Conservation (phyloP, 2,888 invertebrate genomes). For the Coelogynopora nodosa region DNA sequence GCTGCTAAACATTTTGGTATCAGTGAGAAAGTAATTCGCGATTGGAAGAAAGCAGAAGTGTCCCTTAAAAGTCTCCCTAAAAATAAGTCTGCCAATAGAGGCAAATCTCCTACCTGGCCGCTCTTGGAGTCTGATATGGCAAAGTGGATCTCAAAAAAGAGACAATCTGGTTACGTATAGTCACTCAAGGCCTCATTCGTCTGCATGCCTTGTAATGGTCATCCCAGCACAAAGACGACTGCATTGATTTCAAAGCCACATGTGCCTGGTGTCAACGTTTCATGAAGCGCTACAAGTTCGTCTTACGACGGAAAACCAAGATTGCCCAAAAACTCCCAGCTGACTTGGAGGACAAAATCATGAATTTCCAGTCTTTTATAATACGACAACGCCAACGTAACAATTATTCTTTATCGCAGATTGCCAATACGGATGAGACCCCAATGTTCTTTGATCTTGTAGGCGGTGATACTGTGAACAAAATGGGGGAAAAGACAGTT, state of each 20-base stretch:
- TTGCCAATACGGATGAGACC: too few relatives aligned
- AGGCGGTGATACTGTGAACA: too few relatives aligned
- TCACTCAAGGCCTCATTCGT: neutral
- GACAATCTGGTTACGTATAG: neutral
- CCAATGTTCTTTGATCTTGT: too few relatives aligned
- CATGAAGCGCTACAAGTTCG: neutral
- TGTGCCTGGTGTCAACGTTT: neutral
- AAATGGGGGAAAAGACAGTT: neutral
- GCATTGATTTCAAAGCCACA: slow-evolving; percentile 18
- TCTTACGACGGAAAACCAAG: slow-evolving; percentile 15
- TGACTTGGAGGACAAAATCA: slow-evolving; percentile 18
- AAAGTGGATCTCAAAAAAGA: neutral
- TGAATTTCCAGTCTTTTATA: neutral
- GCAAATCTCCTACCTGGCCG: neutral
- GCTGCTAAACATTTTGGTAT: neutral
- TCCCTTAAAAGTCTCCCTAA: neutral
- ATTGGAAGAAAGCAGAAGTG: neutral
- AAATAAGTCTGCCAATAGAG: neutral
- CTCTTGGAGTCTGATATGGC: neutral
- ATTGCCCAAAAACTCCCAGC: slow-evolving; percentile 25
- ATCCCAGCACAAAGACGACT: neutral
- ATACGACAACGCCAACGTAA: too few relatives aligned
- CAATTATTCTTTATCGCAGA: too few relatives aligned
- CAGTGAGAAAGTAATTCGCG: neutral
- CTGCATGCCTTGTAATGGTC: neutral